phyloP scores from a whole-genome alignment of 2,797 vertebrate species.

The Peromyscus eremicus region DNA sequence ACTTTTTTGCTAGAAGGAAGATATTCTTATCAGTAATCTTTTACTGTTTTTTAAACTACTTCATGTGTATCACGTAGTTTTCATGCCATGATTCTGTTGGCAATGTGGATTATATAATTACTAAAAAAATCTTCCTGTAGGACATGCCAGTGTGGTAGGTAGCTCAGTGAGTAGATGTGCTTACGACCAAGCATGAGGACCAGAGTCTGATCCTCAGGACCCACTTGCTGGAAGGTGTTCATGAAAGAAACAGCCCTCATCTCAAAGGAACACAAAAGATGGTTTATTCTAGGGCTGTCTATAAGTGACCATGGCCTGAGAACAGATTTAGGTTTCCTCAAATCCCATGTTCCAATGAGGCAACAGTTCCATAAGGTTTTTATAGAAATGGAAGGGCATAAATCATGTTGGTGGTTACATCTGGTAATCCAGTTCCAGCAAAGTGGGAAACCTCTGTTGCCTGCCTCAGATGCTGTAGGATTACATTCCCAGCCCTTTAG shows the following conservation, averaged over 20 bases:
- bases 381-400: background rate
- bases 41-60: background rate
- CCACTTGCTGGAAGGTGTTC: background rate
- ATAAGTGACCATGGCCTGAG: background rate
- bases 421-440: too few species aligned
- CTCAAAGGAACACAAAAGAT: background rate
- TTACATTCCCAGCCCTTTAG: too few species aligned
- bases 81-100: background rate
- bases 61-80: background rate
- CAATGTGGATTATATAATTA: background rate
- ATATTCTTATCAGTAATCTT: background rate
- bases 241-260: background rate
- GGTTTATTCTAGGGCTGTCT: background rate
- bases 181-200: background rate
- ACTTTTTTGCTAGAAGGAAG: background rate
- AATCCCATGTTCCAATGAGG: background rate
- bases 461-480: too few species aligned
- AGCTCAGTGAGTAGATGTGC: background rate
- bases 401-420: background rate
- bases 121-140: background rate
- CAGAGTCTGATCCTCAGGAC: background rate
- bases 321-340: background rate
- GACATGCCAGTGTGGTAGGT: background rate
- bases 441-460: background rate
- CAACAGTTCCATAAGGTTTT: background rate